Conservation (phyloP, 2,113 vertebrate genomes). For the Martes martes region DNA sequence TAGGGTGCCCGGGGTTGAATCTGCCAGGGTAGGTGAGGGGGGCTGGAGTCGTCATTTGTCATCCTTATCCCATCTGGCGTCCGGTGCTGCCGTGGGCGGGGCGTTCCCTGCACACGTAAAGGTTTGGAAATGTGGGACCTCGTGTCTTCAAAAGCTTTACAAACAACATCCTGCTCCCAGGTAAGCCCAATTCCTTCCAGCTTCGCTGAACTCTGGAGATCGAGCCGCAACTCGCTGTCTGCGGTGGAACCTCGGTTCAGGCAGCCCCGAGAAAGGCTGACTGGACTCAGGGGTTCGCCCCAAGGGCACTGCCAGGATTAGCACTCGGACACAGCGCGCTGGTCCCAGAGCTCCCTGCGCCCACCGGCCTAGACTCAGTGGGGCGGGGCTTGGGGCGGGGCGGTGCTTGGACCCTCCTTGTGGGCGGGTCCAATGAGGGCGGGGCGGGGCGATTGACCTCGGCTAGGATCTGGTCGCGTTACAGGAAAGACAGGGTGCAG, state of each 20-base stretch:
- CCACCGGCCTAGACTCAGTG: accelerated
- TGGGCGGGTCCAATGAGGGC: background rate
- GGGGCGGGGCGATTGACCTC: no score
- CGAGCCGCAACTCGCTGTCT: background rate
- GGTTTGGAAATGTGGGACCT: background rate
- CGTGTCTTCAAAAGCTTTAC: background rate
- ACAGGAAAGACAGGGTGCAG: no score
- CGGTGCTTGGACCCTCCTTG: no score
- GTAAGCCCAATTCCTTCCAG: background rate
- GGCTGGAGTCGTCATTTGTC: background rate
- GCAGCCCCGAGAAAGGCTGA: background rate
- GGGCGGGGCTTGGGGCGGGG: accelerated
- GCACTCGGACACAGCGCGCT: background rate
- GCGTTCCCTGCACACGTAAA: background rate
- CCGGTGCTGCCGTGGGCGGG: accelerated
- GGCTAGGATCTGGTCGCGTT: background rate
- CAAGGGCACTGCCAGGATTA: background rate
- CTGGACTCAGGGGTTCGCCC: background rate
- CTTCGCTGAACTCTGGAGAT: background rate
- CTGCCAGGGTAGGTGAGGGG: background rate
- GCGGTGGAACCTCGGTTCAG: no score
- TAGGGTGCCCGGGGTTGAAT: background rate
- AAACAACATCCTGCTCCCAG: background rate
- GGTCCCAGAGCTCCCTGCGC: background rate
- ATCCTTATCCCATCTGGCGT: background rate